Base-by-base conservation (phyloP, 2,797 vertebrate genomes). In the Leuciscus waleckii region DNA sequence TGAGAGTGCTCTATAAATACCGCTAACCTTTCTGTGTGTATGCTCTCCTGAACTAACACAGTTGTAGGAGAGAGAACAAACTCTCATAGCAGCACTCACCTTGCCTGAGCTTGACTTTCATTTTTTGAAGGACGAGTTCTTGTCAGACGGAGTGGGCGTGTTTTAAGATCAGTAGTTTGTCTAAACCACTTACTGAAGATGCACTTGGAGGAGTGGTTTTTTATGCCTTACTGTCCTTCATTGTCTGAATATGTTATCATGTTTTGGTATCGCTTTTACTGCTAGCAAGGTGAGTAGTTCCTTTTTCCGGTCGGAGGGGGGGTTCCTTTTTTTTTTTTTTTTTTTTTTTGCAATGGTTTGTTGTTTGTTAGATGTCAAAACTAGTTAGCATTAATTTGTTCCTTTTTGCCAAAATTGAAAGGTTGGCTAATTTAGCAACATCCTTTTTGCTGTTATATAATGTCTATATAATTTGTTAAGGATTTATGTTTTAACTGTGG, bases 1-100 rank as follows among this genome's bases (percentile, higher is more conserved):
- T 89, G 94, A 96, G 94, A 94, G 89, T 87, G 89, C 89, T 83
- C 92, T 96, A 96, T 95, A 94, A 94, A 96, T 96, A 96, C 92
- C 74, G 84, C 90, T 95, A 95, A 95, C 95, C 95, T 96, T 96
- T 95, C 93, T 90, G 93, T 90, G 90, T 92, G 76, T 86, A 89
- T 84, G 78, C 88, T 87, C 92, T 93, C 92, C 91, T 92, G 90
- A 91, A 1, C 39, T 58, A 21, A 65, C 71, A 32, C 39, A 5
- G 79, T 37, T 23, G 69, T 65, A 32, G 19, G 78, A 32, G 23
- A 80, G 68, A 32, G 17, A 71, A 68, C 39, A 61, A 35, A 43
- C 46, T 61, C 32, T 82, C 37, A 41, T 11, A 69, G 65, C 83
- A 84, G 83, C 70, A 80, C 86, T 86, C 84, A 79, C 86, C 88